Conservation (phyloP, 2,888 invertebrate genomes). For the Philereme transversata region DNA sequence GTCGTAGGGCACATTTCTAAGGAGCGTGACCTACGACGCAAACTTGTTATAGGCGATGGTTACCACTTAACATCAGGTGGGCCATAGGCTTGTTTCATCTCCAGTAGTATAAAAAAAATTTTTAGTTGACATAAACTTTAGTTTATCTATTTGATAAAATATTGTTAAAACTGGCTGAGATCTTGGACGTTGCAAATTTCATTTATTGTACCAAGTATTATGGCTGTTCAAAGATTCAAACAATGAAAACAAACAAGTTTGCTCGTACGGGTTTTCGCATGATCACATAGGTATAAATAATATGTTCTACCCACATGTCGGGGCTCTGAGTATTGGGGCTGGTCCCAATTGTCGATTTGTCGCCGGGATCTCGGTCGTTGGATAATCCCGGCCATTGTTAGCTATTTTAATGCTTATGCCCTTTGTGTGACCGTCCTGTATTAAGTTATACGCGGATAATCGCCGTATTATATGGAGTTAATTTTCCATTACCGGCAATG, state of each 20-base stretch:
- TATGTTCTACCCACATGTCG: conserved; percentile 64
- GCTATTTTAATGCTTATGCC: conserved; percentile 80
- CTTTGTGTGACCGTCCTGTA: conserved; percentile 76
- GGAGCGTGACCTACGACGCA: too few relatives aligned
- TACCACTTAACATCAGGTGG: too few relatives aligned
- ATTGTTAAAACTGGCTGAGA: too few relatives aligned
- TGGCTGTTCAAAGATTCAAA: conserved; percentile 7
- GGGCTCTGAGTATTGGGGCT: conserved; percentile 37
- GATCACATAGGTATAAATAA: conserved; percentile 13
- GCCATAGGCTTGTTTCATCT: too few relatives aligned
- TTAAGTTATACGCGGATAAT: conserved; percentile 83
- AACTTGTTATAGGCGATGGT: too few relatives aligned
- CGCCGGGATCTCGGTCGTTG: conserved; percentile 62
- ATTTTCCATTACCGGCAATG: conserved; percentile 74
- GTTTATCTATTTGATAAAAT: too few relatives aligned
- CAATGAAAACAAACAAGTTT: conserved; percentile 6
- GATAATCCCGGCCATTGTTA: conserved; percentile 80
- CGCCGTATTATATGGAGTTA: conserved; percentile 79
- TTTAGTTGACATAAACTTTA: too few relatives aligned
- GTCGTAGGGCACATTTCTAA: too few relatives aligned
- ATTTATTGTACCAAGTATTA: background rate
- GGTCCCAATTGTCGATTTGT: conserved; percentile 29
- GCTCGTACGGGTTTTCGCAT: conserved; percentile 8
- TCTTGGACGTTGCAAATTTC: background rate
- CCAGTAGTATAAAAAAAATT: too few relatives aligned